Evolutionary conservation across 2,888 invertebrate species (phyloP), one percentile per base, ranked within the genome.

Genomic region (Andrena marginata): DNA sequence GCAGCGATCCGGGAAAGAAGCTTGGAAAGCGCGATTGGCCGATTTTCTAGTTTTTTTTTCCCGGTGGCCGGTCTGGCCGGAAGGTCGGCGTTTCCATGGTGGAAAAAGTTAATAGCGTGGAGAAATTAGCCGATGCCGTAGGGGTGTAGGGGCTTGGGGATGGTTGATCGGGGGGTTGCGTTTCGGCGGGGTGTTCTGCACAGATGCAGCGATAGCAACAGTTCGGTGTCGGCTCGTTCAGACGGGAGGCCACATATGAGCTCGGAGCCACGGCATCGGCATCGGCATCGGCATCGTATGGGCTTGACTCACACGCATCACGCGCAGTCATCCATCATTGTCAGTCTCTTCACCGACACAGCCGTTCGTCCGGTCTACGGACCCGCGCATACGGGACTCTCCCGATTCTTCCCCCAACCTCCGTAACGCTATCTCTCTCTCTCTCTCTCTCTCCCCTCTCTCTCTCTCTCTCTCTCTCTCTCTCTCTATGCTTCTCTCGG

Each of bases 271-370:
- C 33, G 77, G 84, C 91, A 89, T 92, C 91, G 93, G 84, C 88
- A 89, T 92, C 91, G 93, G 84, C 88, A 67, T 31, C 33, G 77
- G 84, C 91, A 89, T 92, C 91, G 93, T 90, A 92, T 92, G 91
- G 92, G 91, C 90, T 92, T 92, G 92, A 93, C 93, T 94, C 93
- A 93, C 92, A 91, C 92, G 92, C 91, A 91, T 92, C 92, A 88
- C 90, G 91, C 91, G 91, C 89, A 88, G 91, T 92, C 94, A 94
- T 94, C 93, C 93, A 94, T 94, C 94, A 94, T 93, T 94, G 94
- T 94, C 94, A 94, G 92, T 90, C 92, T 93, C 92, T 91, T 92
- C 92, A 92, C 91, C 89, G 92, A 90, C 91, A 91, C 90, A 85
- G 87, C 89, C 88, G 88, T 83, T 82, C 87, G 87, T 88, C 75